phyloP scores from a whole-genome alignment of 2,888 invertebrate species.

The Idaea biselata region DNA sequence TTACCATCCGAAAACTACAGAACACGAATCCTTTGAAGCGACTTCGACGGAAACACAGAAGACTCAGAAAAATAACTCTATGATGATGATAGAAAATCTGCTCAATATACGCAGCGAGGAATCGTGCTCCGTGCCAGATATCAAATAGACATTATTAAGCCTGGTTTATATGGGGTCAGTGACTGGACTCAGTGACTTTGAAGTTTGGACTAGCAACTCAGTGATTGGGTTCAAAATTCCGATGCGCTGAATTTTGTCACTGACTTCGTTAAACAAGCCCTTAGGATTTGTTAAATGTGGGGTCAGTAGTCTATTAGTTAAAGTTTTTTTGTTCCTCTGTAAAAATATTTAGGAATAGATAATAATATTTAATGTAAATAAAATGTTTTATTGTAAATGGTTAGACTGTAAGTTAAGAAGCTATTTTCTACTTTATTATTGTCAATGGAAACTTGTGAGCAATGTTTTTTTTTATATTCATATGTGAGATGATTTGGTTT shows the following conservation, averaged over 20 bases:
- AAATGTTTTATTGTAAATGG: constrained; percentile 76
- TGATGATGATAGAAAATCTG: constrained; percentile 69
- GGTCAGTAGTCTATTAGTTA: constrained; percentile 71
- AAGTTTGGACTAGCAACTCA: too few relatives aligned
- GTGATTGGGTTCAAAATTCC: too few relatives aligned
- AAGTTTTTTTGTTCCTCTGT: constrained; percentile 77
- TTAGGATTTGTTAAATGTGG: constrained; percentile 44
- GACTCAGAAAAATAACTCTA: constrained; percentile 58
- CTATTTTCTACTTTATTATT: constrained; percentile 62
- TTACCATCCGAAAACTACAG: constrained; percentile 64
- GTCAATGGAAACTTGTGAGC: constrained; percentile 30
- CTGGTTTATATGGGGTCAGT: too few relatives aligned
- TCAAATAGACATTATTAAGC: constrained; percentile 50
- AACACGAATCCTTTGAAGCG: constrained; percentile 48
- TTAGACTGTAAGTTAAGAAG: constrained; percentile 56
- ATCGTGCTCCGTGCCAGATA: constrained; percentile 58
- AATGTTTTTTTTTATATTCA: constrained; percentile 28
- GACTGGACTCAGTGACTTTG: too few relatives aligned
- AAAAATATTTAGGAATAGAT: constrained; percentile 64
- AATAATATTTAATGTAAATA: constrained; percentile 76
- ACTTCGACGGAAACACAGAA: constrained; percentile 57
- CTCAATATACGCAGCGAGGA: constrained; percentile 61
- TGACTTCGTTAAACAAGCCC: too few relatives aligned
- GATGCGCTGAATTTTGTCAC: too few relatives aligned
- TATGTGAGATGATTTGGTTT: constrained; percentile 19